Evolutionary conservation across 2,888 invertebrate genomes (phyloP), one percentile per base, ranked within the genome.

Genomic region (Patella depressa): DNA sequence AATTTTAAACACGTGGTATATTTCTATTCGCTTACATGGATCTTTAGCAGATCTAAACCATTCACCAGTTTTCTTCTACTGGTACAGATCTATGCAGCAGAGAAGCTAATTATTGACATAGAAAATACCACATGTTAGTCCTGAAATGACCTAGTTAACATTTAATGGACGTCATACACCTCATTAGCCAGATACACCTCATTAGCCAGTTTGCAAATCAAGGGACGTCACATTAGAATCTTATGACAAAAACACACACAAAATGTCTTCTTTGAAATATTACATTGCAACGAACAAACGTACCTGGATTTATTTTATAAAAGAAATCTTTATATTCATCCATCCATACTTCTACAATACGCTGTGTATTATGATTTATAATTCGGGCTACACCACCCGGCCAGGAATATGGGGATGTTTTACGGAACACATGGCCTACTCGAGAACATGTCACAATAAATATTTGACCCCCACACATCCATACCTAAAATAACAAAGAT

Each of bases 331-430:
- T 96, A 96, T 98, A 99, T 93, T 99, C 98, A 94, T 99, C 99
- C 96, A 99, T 96, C 99, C 99, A 99, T 90, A 99, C 99, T 93
- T 98, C 97, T 89, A 98, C 99, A 89, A 98, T 98, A 89, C 99
- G 95, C 89, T 98, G 97, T 87, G 98, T 97, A 94, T 99, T 99
- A 93, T 98, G 97, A 81, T 91, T 91, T 89, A 98, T 95, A 89
- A 99, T 98, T 84, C 96, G 95, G 93, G 91, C 92, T 11, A 93
- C 93, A 85, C 98, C 99, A 88, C 99, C 99, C 79, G 99, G 99
- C 95, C 99, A 99, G 84, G 97, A 96, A 93, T 99, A 99, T 75
- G 99, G 99, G 82, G 98, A 97, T 93, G 90, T 90, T 81, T 91
- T 91, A 53, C 91, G 87, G 87, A 92, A 92, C 73, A 92, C 91